These are phyloP conservation scores for Vesta saturnalis DNA, from an alignment of 2,888 invertebrate species.

Conservation along the genomic window DNA sequence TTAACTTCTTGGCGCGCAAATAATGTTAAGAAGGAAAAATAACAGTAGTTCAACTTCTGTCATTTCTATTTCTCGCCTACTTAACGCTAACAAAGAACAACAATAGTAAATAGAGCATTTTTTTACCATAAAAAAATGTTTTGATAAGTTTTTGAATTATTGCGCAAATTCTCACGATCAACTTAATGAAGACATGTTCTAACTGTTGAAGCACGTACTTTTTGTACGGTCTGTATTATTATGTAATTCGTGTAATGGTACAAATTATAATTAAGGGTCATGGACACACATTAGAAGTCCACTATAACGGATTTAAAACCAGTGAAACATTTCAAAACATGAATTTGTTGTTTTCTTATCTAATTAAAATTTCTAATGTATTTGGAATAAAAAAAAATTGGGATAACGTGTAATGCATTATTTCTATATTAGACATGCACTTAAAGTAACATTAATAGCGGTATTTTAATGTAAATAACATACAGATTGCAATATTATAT, in stretches of 20 bases:
- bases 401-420: background rate
- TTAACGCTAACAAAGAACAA: background rate
- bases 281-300: conserved; percentile 19
- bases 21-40: background rate
- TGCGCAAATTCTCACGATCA: background rate
- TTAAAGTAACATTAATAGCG: background rate
- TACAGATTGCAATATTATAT: background rate
- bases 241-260: conserved; percentile 22
- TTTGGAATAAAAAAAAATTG: no score
- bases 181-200: background rate
- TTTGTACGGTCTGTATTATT: background rate
- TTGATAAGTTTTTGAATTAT: background rate
- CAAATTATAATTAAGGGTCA: conserved; percentile 16
- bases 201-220: background rate
- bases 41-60: conserved; percentile 4
- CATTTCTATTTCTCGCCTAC: background rate
- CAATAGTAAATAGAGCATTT: background rate
- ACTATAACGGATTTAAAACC: conserved; percentile 19
- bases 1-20: background rate
- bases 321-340: background rate
- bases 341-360: background rate
- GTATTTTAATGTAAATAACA: background rate
- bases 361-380: background rate
- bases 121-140: background rate
- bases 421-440: no score